Conservation (phyloP, 2,888 invertebrate species). For the Apodemia duryi region DNA sequence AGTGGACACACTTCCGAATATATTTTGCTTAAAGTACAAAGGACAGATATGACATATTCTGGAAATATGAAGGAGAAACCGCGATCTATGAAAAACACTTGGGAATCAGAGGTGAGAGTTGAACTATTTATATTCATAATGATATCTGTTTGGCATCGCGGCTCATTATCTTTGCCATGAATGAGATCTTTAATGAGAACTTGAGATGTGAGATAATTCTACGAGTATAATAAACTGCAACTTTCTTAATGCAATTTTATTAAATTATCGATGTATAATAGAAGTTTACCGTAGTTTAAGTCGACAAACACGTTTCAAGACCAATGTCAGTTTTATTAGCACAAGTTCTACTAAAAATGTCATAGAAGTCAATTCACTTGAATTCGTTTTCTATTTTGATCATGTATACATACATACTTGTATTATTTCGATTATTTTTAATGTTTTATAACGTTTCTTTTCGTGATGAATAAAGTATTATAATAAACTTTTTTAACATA, state of each 20-base stretch:
- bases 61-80: constrained; percentile 73
- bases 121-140: constrained; percentile 32
- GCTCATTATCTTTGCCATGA: constrained; percentile 46
- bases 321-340: not conserved
- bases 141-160: constrained; percentile 42
- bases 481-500: too few relatives aligned
- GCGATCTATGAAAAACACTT: constrained; percentile 62
- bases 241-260: not conserved
- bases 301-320: not conserved
- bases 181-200: constrained; percentile 42
- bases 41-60: constrained; percentile 66
- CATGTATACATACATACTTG: too few relatives aligned
- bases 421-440: too few relatives aligned
- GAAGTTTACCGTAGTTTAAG: not conserved
- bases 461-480: too few relatives aligned
- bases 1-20: constrained; percentile 29
- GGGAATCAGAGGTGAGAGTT: constrained; percentile 70
- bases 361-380: too few relatives aligned
- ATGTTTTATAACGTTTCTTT: too few relatives aligned
- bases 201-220: not conserved
- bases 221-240: not conserved
- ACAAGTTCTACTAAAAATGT: not conserved
- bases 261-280: not conserved
- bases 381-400: too few relatives aligned
- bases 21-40: constrained; percentile 40